Conservation (phyloP, 2,888 invertebrate genomes). For the Mamestra brassicae region DNA sequence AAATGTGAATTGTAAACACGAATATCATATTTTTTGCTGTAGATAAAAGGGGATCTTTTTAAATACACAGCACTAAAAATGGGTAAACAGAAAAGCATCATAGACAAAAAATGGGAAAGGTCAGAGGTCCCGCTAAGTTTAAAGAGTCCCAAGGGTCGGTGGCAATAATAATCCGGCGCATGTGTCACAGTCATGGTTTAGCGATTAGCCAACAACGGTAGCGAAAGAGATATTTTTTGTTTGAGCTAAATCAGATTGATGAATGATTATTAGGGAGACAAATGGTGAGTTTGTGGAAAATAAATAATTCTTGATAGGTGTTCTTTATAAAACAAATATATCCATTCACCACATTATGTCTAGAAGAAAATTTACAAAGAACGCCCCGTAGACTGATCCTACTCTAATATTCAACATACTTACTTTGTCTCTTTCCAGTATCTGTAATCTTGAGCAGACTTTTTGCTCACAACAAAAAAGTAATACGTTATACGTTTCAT, state of each 20-base stretch:
- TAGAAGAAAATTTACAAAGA: no score
- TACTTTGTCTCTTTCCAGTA: neutral
- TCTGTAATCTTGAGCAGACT: neutral
- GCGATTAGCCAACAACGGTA: conserved; percentile 67
- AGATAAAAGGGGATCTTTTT: conserved; percentile 21
- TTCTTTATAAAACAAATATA: neutral
- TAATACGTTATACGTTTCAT: neutral
- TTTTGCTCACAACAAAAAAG: neutral
- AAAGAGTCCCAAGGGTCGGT: conserved; percentile 62
- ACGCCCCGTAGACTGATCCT: neutral
- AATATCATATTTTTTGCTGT: conserved; percentile 9
- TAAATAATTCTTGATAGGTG: neutral
- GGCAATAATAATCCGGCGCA: conserved; percentile 68
- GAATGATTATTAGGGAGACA: conserved; percentile 43
- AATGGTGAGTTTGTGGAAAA: conserved; percentile 9
- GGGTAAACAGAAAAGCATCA: conserved; percentile 46
- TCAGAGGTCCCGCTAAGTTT: conserved; percentile 55
- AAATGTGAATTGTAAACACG: conserved; percentile 21
- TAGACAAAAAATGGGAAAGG: conserved; percentile 45
- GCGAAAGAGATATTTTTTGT: conserved; percentile 71
- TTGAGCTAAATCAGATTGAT: conserved; percentile 74
- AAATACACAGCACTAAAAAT: conserved; percentile 26
- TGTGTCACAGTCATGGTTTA: conserved; percentile 70
- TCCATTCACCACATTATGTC: neutral
- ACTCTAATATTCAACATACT: neutral